A percentile compares a stretch with the other conserved stretches of the same genome.
phyloP scores from a whole-genome alignment of 2,797 vertebrate species.

The Dipus sagitta region DNA sequence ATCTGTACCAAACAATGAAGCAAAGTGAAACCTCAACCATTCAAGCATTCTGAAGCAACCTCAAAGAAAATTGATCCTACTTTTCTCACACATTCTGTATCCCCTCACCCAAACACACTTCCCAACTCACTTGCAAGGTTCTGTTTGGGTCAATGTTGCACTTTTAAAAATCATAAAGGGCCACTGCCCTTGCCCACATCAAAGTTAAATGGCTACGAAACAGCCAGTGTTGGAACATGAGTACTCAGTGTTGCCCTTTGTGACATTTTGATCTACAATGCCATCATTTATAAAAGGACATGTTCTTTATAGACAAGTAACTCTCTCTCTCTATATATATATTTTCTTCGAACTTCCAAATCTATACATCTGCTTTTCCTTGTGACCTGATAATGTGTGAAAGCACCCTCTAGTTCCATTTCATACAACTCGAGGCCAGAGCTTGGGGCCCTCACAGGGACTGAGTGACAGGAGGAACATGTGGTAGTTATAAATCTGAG shows the following conservation, averaged over 20 bases:
- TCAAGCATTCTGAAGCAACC: constrained; percentile 78
- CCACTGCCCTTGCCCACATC: constrained; percentile 51
- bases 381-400: neutral
- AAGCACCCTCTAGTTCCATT: neutral
- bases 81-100: neutral
- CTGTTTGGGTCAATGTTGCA: constrained; percentile 78
- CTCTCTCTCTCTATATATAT: no score
- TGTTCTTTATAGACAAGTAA: neutral
- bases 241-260: neutral
- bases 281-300: neutral
- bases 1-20: constrained; percentile 81
- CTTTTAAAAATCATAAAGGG: constrained; percentile 70
- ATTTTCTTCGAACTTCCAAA: no score
- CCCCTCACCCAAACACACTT: constrained; percentile 29
- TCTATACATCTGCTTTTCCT: neutral
- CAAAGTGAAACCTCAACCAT: constrained; percentile 77
- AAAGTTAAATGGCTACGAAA: constrained; percentile 10
- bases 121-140: constrained; percentile 66
- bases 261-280: neutral
- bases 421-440: neutral
- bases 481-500: neutral
- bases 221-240: neutral
- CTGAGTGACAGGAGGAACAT: neutral
- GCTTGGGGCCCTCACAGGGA: fast-evolving
- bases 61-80: constrained; percentile 74